A percentile compares a stretch with the other conserved stretches of the same genome.
Evolutionary conservation across 2,888 invertebrate species (phyloP).

Genomic region (Aphrophora alni): DNA sequence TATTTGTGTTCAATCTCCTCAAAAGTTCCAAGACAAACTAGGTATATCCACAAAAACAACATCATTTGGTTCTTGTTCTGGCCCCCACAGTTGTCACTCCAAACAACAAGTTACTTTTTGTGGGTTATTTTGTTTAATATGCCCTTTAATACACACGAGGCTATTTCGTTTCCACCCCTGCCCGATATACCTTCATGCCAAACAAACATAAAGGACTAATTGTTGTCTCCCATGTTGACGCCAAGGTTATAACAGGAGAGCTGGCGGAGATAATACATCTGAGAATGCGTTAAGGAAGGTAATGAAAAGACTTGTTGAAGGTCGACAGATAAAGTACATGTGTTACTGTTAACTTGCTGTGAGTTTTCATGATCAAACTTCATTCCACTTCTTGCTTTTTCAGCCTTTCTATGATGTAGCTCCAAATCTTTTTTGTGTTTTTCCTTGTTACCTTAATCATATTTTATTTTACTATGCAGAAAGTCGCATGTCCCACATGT

Average conservation of each 20-base stretch:
- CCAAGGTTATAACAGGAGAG: constrained; percentile 47
- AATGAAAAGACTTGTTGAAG: constrained; percentile 3
- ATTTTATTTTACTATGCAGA: not conserved
- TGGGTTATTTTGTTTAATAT: constrained; percentile 13
- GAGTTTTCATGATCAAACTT: not conserved
- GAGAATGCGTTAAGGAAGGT: constrained; percentile 46
- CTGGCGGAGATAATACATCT: constrained; percentile 52
- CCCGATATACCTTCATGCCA: not conserved
- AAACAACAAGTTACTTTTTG: constrained; percentile 27
- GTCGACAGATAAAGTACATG: not conserved
- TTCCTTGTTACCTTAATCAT: not conserved
- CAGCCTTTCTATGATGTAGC: not conserved
- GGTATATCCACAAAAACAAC: constrained; percentile 38
- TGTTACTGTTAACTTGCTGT: not conserved
- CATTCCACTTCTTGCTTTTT: not conserved
- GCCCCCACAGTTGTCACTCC: constrained; percentile 1
- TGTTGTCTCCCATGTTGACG: constrained; percentile 45
- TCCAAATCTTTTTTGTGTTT: not conserved
- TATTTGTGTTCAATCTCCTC: constrained; percentile 39
- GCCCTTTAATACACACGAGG: not conserved
- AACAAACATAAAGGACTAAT: constrained; percentile 44
- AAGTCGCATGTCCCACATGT: constrained; percentile 13
- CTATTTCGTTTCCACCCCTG: constrained; percentile 12
- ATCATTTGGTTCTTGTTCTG: constrained; percentile 40
- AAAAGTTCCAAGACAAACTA: constrained; percentile 30